Evolutionary conservation across 2,797 vertebrate species (phyloP), one percentile per base, ranked within the genome.

Genomic region (Salmo trutta): DNA sequence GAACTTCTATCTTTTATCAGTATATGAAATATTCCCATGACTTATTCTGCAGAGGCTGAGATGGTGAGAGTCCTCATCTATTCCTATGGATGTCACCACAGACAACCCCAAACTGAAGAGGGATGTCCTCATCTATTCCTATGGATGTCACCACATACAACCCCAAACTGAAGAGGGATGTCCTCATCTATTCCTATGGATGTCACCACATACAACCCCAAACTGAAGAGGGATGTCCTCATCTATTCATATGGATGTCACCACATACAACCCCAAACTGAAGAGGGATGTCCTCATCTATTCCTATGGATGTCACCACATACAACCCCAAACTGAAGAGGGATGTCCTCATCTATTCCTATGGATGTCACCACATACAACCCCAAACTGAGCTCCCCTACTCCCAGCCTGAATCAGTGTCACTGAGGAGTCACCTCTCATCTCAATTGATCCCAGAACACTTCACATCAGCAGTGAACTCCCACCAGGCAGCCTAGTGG

Each of bases 341-440:
- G 2, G 1, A 4, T 31, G 33, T 33, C 33, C 33, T 4, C 53
- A 54, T 33, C 33, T 10, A 8, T 19, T 36, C 47, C 7, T 70
- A 6, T 41, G 36, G 15, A 31, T 36, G 24, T 68, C 5, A 12
- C 17, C 15, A 68, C 12, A 68, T 7, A 68, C 19, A 27, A 12
- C 10, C 33, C 31, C 31, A 36, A n/a, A 47, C 41, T 47, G 41
- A 59, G 19, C 19, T 14, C 29, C 7, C 41, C 68, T 72, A 31
- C 84, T 86, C 78, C 56, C 66, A 71, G n/a, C 5, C 15, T 83
- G 82, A 86, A 87, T 86, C 74, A 47, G 64, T 71, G 79, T 59
- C 56, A n/a, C n/a, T 59, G 56, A 4, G 72, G 77, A 76, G 73
- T 84, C 81, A 84, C 88, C 83, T 85, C 86, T 90, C 86, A 82